Base-by-base conservation (phyloP, 2,797 vertebrate genomes). In the Girardinus metallicus region DNA sequence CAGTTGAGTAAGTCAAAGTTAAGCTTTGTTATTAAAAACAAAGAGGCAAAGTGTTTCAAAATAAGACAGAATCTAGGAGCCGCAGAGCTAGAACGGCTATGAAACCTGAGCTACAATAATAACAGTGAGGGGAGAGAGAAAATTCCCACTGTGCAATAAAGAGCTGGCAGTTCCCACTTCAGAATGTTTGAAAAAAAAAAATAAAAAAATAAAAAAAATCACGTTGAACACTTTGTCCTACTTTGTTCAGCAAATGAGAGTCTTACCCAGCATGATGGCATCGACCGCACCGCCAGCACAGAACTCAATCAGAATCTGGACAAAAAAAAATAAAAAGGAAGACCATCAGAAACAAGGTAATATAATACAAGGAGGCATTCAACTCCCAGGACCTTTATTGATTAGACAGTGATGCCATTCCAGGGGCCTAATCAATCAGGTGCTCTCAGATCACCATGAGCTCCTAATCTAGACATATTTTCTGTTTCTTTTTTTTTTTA, bases 271-370 rank as follows among this genome's bases (percentile, higher is more conserved):
- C 98, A 99, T 99, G 87, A 99, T 97, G 86, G 98, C 98, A 93
- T 99, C 98, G 75, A 99, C 98, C 51, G 98, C 98, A 91, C 98
- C 98, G 83, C 98, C 98, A 12, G 97, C 98, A 96, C 98, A 99
- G 93, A 99, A 99, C 96, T 99, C 98, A 77, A 99, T 99, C 85
- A 99, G 96, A 89, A 99, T 99, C 98, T 99, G 95, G 18, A 90
- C 91, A 80, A 9, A 74, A 29, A 9, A 15, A 74, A 18, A 91
- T 91, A 80, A 10, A 75, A 26, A 76, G 18, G 39, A 34, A 79
- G 31, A 47, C 79, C 15, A 9, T 74, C 43, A 18, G 47, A 9
- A 77, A 74, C 26, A 23, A 44, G 71, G 86, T 44, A 83, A 73
- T 23, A 36, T 39, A 6, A 78, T n/a, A 64, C 31, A 86, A 80